Conservation (phyloP, 2,888 invertebrate genomes). For the Unio delphinus region DNA sequence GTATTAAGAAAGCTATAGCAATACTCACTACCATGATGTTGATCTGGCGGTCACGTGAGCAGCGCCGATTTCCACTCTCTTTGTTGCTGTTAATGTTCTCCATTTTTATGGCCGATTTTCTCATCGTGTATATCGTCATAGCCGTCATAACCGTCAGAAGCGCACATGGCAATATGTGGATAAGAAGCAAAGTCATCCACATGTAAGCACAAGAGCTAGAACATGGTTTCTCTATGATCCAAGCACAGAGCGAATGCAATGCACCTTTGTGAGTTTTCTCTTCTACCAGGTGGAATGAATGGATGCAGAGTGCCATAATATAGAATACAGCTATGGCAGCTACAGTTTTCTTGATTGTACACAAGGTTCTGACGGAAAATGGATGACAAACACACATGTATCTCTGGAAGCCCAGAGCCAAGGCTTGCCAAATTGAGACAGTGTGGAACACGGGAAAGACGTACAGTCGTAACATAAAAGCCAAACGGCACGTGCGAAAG, state of each 20-base stretch:
- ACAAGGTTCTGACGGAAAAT: constrained; percentile 30
- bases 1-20: constrained; percentile 24
- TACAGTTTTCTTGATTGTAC: constrained; percentile 39
- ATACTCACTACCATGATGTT: constrained; percentile 21
- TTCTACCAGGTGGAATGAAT: constrained; percentile 24
- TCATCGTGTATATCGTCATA: constrained; percentile 17
- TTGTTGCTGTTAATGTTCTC: constrained; percentile 11
- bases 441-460: constrained; percentile 36
- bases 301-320: constrained; percentile 21
- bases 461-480: constrained; percentile 22
- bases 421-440: constrained; percentile 44
- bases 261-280: constrained; percentile 6
- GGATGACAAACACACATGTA: constrained; percentile 48
- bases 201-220: constrained; percentile 23
- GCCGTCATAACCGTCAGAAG: constrained; percentile 16
- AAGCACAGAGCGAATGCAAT: constrained; percentile 6
- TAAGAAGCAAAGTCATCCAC: constrained; percentile 21
- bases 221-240: constrained; percentile 22
- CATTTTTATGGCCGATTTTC: constrained; percentile 11
- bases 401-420: constrained; percentile 34
- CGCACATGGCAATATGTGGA: constrained; percentile 20
- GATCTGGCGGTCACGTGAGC: constrained; percentile 24
- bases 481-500: constrained; percentile 10
- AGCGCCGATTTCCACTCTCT: constrained; percentile 1
- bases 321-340: constrained; percentile 27